Conservation (phyloP, 2,113 vertebrate genomes). For the Capreolus pygargus region DNA sequence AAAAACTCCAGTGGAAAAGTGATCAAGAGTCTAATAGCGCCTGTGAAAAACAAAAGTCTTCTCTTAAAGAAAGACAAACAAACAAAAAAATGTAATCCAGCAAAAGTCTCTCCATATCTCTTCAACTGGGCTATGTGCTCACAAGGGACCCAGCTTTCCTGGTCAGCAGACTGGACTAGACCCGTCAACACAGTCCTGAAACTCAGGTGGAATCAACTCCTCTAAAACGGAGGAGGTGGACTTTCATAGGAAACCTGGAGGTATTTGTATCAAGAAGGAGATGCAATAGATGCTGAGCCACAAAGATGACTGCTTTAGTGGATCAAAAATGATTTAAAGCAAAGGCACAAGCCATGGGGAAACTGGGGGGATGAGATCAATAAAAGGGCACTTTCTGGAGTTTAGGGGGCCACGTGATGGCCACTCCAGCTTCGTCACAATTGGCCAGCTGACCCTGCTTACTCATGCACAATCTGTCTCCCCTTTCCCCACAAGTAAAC, state of each 20-base stretch:
- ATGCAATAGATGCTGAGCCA: neutral
- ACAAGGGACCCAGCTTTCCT: neutral
- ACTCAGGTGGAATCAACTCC: neutral
- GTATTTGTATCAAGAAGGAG: neutral
- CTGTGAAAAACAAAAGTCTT: neutral
- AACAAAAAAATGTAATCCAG: neutral
- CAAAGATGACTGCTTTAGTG: neutral
- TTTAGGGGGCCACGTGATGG: neutral
- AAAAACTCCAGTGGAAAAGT: neutral
- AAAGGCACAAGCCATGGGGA: neutral
- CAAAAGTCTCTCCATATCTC: neutral
- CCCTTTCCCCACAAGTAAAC: slow-evolving; percentile 57
- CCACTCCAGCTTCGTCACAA: neutral
- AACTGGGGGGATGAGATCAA: neutral
- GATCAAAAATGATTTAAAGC: neutral
- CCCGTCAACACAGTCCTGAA: neutral
- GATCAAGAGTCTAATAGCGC: neutral
- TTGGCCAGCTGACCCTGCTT: slow-evolving; percentile 6
- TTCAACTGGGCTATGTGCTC: neutral
- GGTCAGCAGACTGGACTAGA: neutral
- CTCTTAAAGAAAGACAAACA: neutral
- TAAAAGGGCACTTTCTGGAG: neutral
- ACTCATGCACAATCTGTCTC: slow-evolving; percentile 14
- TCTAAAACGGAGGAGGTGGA: neutral
- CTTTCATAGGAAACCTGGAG: neutral